These are phyloP conservation scores for Scrobipalpa costella DNA, from an alignment of 2,888 invertebrate genomes.

Conservation along the genomic window DNA sequence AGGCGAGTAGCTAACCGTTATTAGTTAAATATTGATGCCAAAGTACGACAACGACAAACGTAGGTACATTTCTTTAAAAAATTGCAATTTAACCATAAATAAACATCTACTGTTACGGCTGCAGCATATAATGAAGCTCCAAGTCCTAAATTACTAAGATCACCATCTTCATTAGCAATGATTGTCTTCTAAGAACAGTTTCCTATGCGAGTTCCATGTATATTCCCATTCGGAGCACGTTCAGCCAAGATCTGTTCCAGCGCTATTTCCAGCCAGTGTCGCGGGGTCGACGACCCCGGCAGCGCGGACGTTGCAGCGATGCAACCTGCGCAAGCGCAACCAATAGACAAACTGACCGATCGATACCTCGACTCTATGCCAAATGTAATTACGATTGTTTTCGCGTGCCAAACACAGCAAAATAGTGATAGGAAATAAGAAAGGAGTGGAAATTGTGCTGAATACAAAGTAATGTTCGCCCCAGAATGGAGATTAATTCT, in stretches of 20 bases:
- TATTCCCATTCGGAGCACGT: constrained; percentile 24
- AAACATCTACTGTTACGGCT: background rate
- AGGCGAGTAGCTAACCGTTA: no score
- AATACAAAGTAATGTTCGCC: constrained; percentile 23
- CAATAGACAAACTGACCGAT: constrained; percentile 26
- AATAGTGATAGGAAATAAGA: constrained; percentile 15
- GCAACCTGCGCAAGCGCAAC: constrained; percentile 46
- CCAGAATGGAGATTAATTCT: constrained; percentile 18
- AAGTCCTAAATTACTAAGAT: background rate
- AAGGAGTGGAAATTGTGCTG: constrained; percentile 3
- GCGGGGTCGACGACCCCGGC: constrained; percentile 66
- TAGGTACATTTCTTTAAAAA: background rate
- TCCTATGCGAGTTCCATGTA: background rate
- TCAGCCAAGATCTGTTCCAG: constrained; percentile 28
- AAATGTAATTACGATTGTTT: constrained; percentile 32
- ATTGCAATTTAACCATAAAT: background rate
- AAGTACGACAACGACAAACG: no score
- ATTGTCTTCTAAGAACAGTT: constrained; percentile 19
- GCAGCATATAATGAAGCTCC: background rate
- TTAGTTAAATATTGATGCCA: no score
- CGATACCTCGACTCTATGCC: constrained; percentile 32
- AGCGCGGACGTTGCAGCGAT: constrained; percentile 36
- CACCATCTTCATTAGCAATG: constrained; percentile 13
- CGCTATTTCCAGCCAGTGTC: constrained; percentile 34
- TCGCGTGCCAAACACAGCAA: background rate